Evolutionary conservation across 2,888 invertebrate genomes (phyloP), one percentile per base, ranked within the genome.

Genomic region (Meandrusa payeni): DNA sequence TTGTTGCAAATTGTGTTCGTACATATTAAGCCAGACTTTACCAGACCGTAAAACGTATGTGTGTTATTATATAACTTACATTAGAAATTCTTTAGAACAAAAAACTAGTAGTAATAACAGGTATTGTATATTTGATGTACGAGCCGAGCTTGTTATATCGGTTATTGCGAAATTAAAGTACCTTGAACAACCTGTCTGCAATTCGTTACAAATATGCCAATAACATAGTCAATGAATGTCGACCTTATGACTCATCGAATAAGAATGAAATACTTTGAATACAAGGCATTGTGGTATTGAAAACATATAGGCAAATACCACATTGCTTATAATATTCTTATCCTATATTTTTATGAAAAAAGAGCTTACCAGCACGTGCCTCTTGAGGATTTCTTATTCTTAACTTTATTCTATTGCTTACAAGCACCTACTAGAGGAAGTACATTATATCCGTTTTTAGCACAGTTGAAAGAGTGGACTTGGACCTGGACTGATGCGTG

Each of bases 161-260:
- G 10, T 23, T 20, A 31, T 42, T 42, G 42, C 42, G n/a, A 42
- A 42, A 42, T 37, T 28, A 24, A 24, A 26, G 22, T 37, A 36
- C 36, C 42, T 42, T 37, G 42, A 37, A 31, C 17, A 29, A 29
- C 24, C 23, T 29, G 24, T 24, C 11, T 31, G 29, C 24, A 42
- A 31, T 37, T 42, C 29, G 31, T 31, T 42, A 42, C 36, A 42
- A 37, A 42, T 42, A 42, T 42, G 23, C 37, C 42, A 42, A 42
- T 36, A 36, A 37, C 31, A 37, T 31, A 24, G 24, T 17, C 36
- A 42, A 29, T 36, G 29, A 29, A 29, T 29, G 29, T 37, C 36
- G 42, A 36, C 36, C 42, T 24, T 42, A 37, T 36, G 36, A 42
- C 2, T 42, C 34, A 42, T 31, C 24, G 24, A 12, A 29, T 23